A percentile compares a stretch with the other conserved stretches of the same genome.
Conservation (phyloP, 2,888 invertebrate genomes). For the Amblyteles armatorius region DNA sequence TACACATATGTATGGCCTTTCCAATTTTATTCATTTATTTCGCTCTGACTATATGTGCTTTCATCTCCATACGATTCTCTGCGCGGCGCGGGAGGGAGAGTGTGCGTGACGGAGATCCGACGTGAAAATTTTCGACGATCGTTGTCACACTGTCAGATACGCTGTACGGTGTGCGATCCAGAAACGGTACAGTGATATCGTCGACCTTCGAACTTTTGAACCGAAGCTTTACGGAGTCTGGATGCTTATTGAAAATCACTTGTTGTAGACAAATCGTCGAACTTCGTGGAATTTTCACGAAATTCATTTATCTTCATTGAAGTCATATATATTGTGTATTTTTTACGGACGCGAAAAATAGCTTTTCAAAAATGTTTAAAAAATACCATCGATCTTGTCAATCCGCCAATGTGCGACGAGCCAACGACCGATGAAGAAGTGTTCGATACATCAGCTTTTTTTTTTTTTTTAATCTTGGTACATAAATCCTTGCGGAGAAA, state of each 20-base stretch:
- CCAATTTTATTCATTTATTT: conserved; percentile 47
- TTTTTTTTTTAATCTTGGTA: background rate
- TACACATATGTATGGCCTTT: background rate
- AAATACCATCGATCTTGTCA: background rate
- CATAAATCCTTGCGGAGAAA: background rate
- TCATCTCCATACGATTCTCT: background rate
- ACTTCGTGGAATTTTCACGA: too few relatives aligned
- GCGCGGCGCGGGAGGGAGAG: background rate
- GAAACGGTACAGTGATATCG: background rate
- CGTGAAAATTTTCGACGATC: conserved; percentile 28
- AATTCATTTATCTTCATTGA: too few relatives aligned
- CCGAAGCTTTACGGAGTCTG: background rate
- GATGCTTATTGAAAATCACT: background rate
- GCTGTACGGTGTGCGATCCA: background rate
- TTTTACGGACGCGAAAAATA: background rate
- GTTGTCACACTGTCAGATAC: conserved; percentile 35
- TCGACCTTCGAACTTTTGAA: background rate
- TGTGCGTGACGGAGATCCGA: conserved; percentile 18
- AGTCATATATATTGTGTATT: background rate
- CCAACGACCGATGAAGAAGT: too few relatives aligned
- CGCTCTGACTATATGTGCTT: conserved; percentile 1
- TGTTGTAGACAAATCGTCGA: background rate
- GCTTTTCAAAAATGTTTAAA: background rate
- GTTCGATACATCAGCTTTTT: background rate
- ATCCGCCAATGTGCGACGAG: background rate